A percentile compares a stretch with the other conserved stretches of the same genome.
Evolutionary conservation across 2,113 vertebrate species (phyloP).

Genomic region (Callipepla californica): DNA sequence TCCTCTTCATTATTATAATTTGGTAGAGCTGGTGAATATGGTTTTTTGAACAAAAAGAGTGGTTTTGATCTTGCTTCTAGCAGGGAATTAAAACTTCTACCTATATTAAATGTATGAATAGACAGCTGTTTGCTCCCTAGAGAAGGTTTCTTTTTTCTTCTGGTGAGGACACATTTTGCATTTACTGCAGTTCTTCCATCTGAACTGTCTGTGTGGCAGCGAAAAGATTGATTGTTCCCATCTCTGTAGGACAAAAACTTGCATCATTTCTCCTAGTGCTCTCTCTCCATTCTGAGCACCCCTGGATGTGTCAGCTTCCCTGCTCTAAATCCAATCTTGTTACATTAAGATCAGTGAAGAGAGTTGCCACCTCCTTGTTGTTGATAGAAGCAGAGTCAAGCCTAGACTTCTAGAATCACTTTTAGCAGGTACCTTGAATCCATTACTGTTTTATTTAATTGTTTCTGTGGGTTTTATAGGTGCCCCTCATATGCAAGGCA

Average conservation of each 20-base stretch:
- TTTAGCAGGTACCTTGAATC: background rate
- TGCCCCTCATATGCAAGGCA: rapidly evolving
- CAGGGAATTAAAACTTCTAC: background rate
- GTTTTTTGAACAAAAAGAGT: background rate
- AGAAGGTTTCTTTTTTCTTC: background rate
- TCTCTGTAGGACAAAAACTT: background rate
- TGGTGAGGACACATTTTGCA: background rate
- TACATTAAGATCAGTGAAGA: background rate
- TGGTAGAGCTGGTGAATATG: background rate
- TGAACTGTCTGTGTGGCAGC: background rate
- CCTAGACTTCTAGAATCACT: background rate
- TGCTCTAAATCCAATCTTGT: background rate
- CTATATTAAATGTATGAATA: rapidly evolving
- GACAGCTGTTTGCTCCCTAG: background rate
- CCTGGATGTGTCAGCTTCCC: background rate
- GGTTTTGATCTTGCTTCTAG: background rate
- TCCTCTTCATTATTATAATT: background rate
- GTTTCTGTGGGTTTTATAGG: background rate
- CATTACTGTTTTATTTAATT: background rate
- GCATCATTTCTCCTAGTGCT: background rate
- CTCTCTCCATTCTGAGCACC: background rate
- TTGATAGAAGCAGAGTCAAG: background rate
- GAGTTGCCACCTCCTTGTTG: background rate
- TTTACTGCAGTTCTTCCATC: background rate
- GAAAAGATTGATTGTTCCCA: background rate